These are phyloP conservation scores for Holothuria leucospilota DNA, from an alignment of 53 echinoderm and acorn worm genomes.

Conservation along the genomic window DNA sequence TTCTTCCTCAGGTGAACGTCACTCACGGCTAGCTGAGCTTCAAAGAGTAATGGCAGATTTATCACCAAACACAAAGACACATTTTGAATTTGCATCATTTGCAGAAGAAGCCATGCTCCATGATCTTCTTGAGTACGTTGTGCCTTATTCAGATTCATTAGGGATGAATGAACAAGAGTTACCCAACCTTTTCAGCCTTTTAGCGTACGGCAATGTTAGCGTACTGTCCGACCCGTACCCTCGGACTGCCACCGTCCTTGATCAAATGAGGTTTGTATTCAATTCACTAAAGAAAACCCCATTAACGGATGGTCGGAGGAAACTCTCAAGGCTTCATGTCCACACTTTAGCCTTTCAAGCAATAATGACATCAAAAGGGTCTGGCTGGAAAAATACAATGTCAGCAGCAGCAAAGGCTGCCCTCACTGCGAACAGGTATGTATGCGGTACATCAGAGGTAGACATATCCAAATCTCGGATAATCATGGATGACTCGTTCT, in stretches of 20 bases:
- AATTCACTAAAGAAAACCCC: slow-evolving; percentile 55
- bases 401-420: slow-evolving; percentile 95
- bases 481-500: slow-evolving; percentile 97
- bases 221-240: slow-evolving; percentile 83
- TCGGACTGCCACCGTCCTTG: slow-evolving; percentile 87
- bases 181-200: slow-evolving; percentile 84
- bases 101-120: slow-evolving; percentile 79
- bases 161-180: slow-evolving; percentile 99
- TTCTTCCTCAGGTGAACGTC: slow-evolving; percentile 66
- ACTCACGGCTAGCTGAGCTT: slow-evolving; percentile 59
- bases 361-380: slow-evolving; percentile 78
- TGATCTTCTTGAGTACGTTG: slow-evolving; percentile 73
- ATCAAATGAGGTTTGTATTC: slow-evolving; percentile 92
- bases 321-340: slow-evolving; percentile 81
- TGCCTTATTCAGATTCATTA: slow-evolving; percentile 83
- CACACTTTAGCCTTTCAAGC: slow-evolving; percentile 99
- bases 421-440: slow-evolving; percentile 86
- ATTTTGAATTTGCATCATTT: slow-evolving; percentile 98
- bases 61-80: slow-evolving; percentile 69
- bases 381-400: slow-evolving; percentile 94
- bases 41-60: slow-evolving; percentile 62
- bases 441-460: slow-evolving; percentile 75
- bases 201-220: slow-evolving; percentile 90
- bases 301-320: slow-evolving; percentile 28
- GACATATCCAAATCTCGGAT: slow-evolving; percentile 76